Conservation (phyloP, 2,113 vertebrate species). For the Suricata suricatta region DNA sequence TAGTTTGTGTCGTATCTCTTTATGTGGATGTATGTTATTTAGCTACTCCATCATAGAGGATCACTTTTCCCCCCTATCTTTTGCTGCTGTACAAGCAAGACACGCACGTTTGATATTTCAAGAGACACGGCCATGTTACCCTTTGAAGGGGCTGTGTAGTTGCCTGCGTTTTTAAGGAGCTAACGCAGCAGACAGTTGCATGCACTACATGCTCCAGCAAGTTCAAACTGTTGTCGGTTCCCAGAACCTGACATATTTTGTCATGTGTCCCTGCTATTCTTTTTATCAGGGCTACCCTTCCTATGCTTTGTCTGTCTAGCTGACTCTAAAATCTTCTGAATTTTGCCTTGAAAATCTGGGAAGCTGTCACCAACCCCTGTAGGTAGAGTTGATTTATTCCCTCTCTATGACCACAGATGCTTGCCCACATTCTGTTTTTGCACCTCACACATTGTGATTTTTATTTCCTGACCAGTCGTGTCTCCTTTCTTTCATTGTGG, state of each 20-base stretch:
- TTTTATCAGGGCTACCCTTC: not conserved
- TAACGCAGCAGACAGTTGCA: not conserved
- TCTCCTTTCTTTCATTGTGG: not conserved
- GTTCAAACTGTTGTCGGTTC: not conserved
- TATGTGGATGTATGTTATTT: not conserved
- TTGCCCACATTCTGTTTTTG: not conserved
- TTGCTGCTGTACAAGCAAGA: not conserved
- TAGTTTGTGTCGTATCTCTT: not conserved
- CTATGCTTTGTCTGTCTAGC: not conserved
- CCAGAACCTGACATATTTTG: not conserved
- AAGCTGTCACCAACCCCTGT: too few species aligned
- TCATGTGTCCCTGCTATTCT: not conserved
- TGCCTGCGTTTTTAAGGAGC: not conserved
- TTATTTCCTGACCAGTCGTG: not conserved
- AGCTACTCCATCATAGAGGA: not conserved
- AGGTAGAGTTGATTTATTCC: not conserved
- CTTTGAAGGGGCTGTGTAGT: not conserved
- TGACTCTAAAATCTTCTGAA: not conserved
- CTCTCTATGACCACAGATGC: not conserved
- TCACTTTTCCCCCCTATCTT: not conserved
- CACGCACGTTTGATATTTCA: not conserved
- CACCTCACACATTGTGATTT: not conserved
- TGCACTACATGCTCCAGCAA: not conserved
- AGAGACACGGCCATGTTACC: not conserved
- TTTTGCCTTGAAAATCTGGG: not conserved